Conservation (phyloP, 2,797 vertebrate species). For the Crax fasciolata region DNA sequence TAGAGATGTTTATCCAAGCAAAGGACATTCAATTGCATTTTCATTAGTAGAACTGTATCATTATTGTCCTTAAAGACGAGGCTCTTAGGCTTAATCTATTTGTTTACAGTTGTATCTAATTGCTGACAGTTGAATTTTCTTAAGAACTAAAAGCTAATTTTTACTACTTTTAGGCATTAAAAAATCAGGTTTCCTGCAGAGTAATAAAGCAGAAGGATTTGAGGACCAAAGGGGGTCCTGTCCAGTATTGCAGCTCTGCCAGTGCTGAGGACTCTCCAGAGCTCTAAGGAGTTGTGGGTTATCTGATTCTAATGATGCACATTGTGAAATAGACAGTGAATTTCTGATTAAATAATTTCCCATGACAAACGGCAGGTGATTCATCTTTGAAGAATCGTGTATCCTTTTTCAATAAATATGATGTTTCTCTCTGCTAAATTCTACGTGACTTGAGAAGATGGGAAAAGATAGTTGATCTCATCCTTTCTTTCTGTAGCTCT, state of each 20-base stretch:
- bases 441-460: not conserved
- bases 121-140: slow-evolving; percentile 11
- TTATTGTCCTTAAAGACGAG: slow-evolving; percentile 54
- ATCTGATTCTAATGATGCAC: not conserved
- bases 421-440: slow-evolving; percentile 32
- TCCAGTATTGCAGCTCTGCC: accelerated
- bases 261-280: not conserved
- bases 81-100: slow-evolving; percentile 26
- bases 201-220: not conserved
- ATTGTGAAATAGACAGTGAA: not conserved
- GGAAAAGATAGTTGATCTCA: not conserved
- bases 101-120: not conserved
- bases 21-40: slow-evolving; percentile 27
- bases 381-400: not conserved
- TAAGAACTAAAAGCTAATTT: slow-evolving; percentile 14
- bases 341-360: slow-evolving; percentile 8
- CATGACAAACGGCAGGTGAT: not conserved
- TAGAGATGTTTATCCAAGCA: slow-evolving; percentile 58
- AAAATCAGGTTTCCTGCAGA: not conserved
- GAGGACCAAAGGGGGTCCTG: not conserved
- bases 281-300: not conserved
- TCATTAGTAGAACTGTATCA: slow-evolving; percentile 42
- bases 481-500: not conserved
- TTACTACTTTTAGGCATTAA: not conserved
- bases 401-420: not conserved